Evolutionary conservation across 2,888 invertebrate genomes (phyloP), one percentile per base, ranked within the genome.

Genomic region (Eristalis tenax): DNA sequence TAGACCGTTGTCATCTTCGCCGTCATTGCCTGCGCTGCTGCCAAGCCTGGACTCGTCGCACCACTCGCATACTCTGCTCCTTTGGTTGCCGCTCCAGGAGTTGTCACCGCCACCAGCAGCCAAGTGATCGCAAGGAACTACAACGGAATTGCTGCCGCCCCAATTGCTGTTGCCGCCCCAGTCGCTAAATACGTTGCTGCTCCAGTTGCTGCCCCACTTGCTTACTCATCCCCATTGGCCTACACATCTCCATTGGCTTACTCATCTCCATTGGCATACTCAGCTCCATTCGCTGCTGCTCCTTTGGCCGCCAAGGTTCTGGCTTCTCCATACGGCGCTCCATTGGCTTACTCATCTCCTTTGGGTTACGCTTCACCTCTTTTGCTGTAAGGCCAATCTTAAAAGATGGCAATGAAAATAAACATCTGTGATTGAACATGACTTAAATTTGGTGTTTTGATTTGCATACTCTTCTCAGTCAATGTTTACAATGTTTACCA

Each of bases 91-190:
- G 73, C 82, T 50, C 73, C 82, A 40, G 61, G 76, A 26, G 57
- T 78, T 69, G 87, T 91, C 26, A 91, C 91, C 0, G 88, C 91
- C 26, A 88, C 88, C 11, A 91, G 92, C 43, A 89, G 91, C 88
- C 92, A 92, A 79, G 91, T 91, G 66, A 89, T 92, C n/a, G 83
- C 90, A 3, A 91, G 91, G 2, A 90, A 91, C 87, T 90, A 90
- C 76, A 91, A 91, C 89, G 91, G 91, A n/a, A 88, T 89, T 59
- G 90, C 90, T 77, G 86, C 90, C 56, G 89, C 89, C 23, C 95
- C 96, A 0, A 95, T 96, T 0, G 94, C 94, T 89, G 73, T 82
- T 95, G 95, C 92, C 95, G 95, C 8, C 95, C 94, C 94, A 0
- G 91, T 95, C 10, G 91, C 94, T 70, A 91, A 93, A 57, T 92